A percentile compares a stretch with the other conserved stretches of the same genome.
Evolutionary conservation across 2,113 vertebrate species (phyloP).

Genomic region (Zosterops lateralis): DNA sequence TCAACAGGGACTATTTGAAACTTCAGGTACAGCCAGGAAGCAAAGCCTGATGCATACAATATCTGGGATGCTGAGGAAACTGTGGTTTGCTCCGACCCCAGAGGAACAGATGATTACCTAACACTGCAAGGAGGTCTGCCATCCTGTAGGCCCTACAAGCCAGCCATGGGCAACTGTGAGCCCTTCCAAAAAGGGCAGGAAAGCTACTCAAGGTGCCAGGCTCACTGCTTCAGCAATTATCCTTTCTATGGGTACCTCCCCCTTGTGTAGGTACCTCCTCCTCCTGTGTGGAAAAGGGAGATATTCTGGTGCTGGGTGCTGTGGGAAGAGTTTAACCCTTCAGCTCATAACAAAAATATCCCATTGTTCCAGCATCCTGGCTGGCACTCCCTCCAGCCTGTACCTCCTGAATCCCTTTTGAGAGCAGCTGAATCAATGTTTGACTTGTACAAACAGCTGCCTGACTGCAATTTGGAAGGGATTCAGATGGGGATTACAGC

Average conservation of each 20-base stretch:
- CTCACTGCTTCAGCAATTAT: conserved; percentile 58
- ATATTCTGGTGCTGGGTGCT: background rate
- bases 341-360: background rate
- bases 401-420: background rate
- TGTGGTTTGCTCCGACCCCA: rapidly evolving
- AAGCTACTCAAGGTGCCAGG: background rate
- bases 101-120: background rate
- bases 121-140: background rate
- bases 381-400: background rate
- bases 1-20: background rate
- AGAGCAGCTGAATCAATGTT: conserved; percentile 73
- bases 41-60: rapidly evolving
- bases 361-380: conserved; percentile 27
- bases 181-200: background rate
- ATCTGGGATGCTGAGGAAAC: background rate
- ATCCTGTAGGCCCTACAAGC: background rate
- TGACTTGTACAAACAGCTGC: conserved; percentile 63
- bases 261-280: conserved; percentile 28
- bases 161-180: background rate
- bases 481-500: conserved; percentile 67
- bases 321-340: conserved; percentile 69
- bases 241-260: conserved; percentile 50
- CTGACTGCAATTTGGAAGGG: conserved; percentile 63
- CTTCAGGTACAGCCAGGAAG: background rate
- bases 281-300: background rate